Percentiles rank a stretch among this genome's conserved stretches.
Evolutionary conservation across 1,140 invertebrate species (phyloP).

Genomic region (Cheumatopsyche charites): DNA sequence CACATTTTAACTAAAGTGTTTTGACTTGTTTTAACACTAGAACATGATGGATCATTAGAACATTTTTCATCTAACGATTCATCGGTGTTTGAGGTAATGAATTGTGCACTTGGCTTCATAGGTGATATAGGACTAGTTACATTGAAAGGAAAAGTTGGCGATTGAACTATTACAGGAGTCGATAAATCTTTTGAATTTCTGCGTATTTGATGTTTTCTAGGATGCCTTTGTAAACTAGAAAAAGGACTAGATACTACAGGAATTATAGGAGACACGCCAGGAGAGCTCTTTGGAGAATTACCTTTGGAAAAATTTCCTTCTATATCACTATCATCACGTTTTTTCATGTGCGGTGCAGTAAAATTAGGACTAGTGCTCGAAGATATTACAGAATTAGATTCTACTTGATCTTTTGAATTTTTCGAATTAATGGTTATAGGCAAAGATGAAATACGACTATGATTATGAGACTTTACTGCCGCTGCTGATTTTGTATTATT

Average conservation of each 20-base stretch:
- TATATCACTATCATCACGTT: slow-evolving; percentile 28
- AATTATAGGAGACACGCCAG: slow-evolving; percentile 50
- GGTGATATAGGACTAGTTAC: slow-evolving; percentile 67
- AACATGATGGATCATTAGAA: not conserved
- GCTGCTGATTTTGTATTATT: slow-evolving; percentile 32
- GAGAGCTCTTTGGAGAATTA: slow-evolving; percentile 55
- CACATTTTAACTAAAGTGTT: not conserved
- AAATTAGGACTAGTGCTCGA: slow-evolving; percentile 40
- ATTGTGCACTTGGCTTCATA: slow-evolving; percentile 54
- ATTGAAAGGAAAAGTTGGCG: slow-evolving; percentile 67
- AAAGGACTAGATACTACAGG: slow-evolving; percentile 51
- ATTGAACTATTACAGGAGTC: slow-evolving; percentile 60
- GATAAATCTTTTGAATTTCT: slow-evolving; percentile 55
- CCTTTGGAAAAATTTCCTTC: slow-evolving; percentile 42
- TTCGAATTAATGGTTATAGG: slow-evolving; percentile 62
- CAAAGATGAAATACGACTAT: slow-evolving; percentile 56
- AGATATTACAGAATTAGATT: slow-evolving; percentile 14
- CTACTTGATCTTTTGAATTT: slow-evolving; percentile 35
- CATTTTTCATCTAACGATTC: slow-evolving; percentile 9
- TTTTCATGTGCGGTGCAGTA: slow-evolving; percentile 19
- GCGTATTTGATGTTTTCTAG: slow-evolving; percentile 50
- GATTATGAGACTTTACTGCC: slow-evolving; percentile 27
- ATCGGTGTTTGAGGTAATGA: not conserved
- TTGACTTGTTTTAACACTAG: slow-evolving; percentile 3
- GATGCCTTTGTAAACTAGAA: slow-evolving; percentile 53